A percentile compares a stretch with the other conserved stretches of the same genome.
Conservation (phyloP, 2,113 vertebrate genomes). For the Ctenomys sociabilis region DNA sequence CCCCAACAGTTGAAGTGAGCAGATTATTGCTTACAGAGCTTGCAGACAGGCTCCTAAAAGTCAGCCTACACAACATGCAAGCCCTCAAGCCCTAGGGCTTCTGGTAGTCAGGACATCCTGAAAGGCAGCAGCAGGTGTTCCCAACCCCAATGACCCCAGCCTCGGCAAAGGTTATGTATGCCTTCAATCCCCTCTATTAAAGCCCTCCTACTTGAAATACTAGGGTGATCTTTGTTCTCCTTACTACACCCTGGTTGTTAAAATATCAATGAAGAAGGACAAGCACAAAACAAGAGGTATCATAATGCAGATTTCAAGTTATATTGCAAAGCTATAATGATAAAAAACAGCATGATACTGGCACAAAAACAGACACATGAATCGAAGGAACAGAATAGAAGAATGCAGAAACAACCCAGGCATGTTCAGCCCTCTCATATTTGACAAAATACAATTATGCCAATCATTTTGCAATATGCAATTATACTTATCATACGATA, state of each 20-base stretch:
- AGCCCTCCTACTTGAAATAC: not conserved
- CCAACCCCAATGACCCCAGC: not conserved
- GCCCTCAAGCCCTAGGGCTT: not conserved
- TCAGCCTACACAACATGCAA: not conserved
- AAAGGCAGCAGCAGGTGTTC: not conserved
- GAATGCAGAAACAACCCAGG: not conserved
- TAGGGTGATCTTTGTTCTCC: not conserved
- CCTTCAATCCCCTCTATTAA: slow-evolving; percentile 2
- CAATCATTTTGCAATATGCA: too few relatives aligned
- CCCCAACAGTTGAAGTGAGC: not conserved
- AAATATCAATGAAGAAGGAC: not conserved
- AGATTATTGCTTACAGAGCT: not conserved
- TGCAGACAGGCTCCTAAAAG: not conserved
- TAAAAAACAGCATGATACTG: not conserved
- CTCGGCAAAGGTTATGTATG: not conserved
- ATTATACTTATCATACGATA: too few relatives aligned
- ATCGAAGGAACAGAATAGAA: not conserved
- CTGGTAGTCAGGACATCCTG: not conserved
- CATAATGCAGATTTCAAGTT: not conserved
- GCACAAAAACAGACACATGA: not conserved
- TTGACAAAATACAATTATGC: not conserved
- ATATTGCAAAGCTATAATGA: not conserved
- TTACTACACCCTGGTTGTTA: not conserved
- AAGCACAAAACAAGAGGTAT: not conserved
- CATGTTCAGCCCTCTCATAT: not conserved